A percentile compares a stretch with the other conserved stretches of the same genome.
These are phyloP conservation scores for Nebria ingens DNA, from an alignment of 1,140 invertebrate genomes.

Conservation along the genomic window DNA sequence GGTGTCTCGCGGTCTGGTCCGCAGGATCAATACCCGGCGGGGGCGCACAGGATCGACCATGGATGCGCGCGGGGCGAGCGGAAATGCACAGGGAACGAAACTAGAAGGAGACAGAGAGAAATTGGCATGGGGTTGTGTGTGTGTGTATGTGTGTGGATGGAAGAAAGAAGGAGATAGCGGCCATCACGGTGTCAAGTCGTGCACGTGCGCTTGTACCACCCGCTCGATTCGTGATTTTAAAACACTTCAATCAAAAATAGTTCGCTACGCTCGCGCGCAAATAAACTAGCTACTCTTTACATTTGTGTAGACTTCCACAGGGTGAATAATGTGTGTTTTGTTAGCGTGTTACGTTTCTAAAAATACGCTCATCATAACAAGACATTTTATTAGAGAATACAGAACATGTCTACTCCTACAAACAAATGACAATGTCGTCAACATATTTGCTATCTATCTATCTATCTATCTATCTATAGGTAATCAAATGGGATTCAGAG, in stretches of 20 bases:
- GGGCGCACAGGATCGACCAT: conserved; percentile 2
- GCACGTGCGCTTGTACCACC: neutral
- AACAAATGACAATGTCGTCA: no score
- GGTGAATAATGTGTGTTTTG: no score
- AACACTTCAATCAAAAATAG: neutral
- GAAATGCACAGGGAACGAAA: neutral
- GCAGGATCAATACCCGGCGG: conserved; percentile 22
- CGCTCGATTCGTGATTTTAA: neutral
- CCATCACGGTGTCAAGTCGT: neutral
- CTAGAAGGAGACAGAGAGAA: neutral
- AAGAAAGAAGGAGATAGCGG: neutral
- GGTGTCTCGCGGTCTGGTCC: conserved; percentile 21
- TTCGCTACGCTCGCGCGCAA: no score
- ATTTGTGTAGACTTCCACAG: no score
- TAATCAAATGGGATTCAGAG: no score
- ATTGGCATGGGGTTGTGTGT: neutral
- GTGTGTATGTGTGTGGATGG: no score
- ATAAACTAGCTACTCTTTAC: neutral
- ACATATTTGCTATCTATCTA: no score
- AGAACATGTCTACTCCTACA: no score
- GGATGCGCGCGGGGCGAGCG: neutral
- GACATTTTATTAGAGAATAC: no score
- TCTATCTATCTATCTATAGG: no score
- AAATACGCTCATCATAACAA: no score
- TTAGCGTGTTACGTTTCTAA: no score